Base-by-base conservation (phyloP, 23 tunicate genomes). In the Trididemnum miniatum region DNA sequence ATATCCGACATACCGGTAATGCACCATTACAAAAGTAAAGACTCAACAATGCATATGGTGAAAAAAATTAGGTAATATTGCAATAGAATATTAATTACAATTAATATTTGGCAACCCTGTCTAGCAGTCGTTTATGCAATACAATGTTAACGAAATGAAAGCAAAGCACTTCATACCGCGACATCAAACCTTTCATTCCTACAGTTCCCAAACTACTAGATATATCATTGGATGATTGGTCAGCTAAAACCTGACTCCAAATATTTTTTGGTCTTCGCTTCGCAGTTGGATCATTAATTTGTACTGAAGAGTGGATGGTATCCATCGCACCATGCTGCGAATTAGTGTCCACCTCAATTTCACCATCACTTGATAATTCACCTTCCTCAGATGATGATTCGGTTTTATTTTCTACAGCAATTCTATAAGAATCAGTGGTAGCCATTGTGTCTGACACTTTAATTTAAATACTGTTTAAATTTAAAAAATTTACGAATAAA, bases 151-250 rank as follows among this genome's bases (percentile, higher is more conserved):
- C n/a, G n/a, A n/a, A n/a, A n/a, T n/a, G n/a, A n/a, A n/a, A n/a
- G n/a, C n/a, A n/a, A n/a, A n/a, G n/a, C n/a, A n/a, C n/a, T n/a
- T n/a, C n/a, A n/a, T n/a, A 90, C 96, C 96, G 78, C 33, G 91
- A 87, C 82, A 92, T 87, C 34, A 71, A 76, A 32, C 78, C 18
- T 59, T 87, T 76, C 92, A 87, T 87, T 25, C 97, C 97, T 18
- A 87, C 97, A 0, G 86, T 60, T 32, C 97, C 97, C 0, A 92
- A 59, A 78, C 88, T 87, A 35, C 72, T 37, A 51, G 97, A 83
- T 35, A 92, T 87, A 35, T 92, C 97, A 71, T 82, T 71, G 20
- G 97, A 78, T n/a, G 79, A 71, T 37, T 92, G 97, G 25, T 92
- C 97, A 0, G 91, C 81, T 15, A 92, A 26, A 0, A 92, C 97